A percentile compares a stretch with the other conserved stretches of the same genome.
Evolutionary conservation across 2,113 vertebrate species (phyloP).

Genomic region (Lasiurus borealis): DNA sequence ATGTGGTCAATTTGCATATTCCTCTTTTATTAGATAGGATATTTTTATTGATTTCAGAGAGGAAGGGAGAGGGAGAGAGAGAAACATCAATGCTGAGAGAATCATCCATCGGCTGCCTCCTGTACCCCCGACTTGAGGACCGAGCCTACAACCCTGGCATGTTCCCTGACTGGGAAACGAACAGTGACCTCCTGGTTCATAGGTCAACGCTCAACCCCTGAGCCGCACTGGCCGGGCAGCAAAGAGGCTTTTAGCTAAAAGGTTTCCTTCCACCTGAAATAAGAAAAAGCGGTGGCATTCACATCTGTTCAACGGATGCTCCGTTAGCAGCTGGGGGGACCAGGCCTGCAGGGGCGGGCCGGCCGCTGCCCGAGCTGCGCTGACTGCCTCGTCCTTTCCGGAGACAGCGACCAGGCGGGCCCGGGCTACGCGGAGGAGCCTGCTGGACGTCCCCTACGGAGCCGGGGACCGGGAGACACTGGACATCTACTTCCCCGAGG

Average conservation of each 20-base stretch:
- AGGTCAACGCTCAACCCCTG: background rate
- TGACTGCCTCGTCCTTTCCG: background rate
- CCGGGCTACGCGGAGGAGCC: slow-evolving; percentile 81
- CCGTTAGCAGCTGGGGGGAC: no score
- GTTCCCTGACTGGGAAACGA: background rate
- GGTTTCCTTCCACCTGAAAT: background rate
- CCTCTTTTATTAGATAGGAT: no score
- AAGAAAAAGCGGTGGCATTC: no score
- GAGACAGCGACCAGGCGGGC: slow-evolving; percentile 89
- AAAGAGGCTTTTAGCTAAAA: background rate
- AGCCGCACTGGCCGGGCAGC: no score
- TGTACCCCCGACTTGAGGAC: background rate
- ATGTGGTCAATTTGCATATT: no score
- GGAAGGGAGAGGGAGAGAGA: no score
- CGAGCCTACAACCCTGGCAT: no score
- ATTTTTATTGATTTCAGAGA: no score
- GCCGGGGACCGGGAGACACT: slow-evolving; percentile 88
- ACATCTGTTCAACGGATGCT: no score
- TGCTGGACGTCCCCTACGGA: slow-evolving; percentile 92
- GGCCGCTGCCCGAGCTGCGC: no score
- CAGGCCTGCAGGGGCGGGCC: no score
- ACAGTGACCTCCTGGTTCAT: background rate
- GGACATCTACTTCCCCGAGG: slow-evolving; percentile 92
- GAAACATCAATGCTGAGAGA: background rate
- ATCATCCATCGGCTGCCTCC: background rate